Percentiles rank a stretch among this genome's conserved stretches.
phyloP scores from a whole-genome alignment of 2,113 vertebrate genomes.

The Microcebus ravelobensis region DNA sequence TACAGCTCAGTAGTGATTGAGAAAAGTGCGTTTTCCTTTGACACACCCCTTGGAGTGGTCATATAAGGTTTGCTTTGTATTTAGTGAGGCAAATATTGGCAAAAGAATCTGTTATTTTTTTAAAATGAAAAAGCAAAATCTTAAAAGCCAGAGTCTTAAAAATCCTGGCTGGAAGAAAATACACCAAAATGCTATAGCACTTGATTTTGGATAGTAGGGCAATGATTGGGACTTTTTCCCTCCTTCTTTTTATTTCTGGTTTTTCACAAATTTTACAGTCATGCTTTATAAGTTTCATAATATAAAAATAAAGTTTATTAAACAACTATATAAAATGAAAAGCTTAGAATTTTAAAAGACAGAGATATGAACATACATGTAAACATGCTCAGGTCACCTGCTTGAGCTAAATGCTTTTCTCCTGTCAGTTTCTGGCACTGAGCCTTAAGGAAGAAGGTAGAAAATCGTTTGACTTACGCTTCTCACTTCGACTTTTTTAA shows the following conservation, averaged over 20 bases:
- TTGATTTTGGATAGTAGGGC: conserved; percentile 12
- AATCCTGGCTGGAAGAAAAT: conserved; percentile 49
- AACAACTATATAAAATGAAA: background rate
- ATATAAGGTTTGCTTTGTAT: conserved; percentile 66
- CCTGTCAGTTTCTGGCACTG: background rate
- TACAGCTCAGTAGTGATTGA: background rate
- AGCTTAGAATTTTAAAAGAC: conserved; percentile 41
- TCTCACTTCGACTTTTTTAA: conserved; percentile 18
- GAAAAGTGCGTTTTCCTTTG: conserved; percentile 27
- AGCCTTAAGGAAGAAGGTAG: conserved; percentile 2
- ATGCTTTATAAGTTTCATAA: background rate
- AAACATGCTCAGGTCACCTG: background rate
- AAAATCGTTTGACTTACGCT: background rate
- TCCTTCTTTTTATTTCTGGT: background rate
- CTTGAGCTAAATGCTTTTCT: background rate
- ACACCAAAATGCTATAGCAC: background rate
- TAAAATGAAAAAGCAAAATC: background rate
- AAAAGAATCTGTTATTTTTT: background rate
- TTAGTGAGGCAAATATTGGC: conserved; percentile 65
- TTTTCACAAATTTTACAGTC: background rate
- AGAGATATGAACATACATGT: background rate
- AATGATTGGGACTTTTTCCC: background rate
- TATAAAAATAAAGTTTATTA: background rate
- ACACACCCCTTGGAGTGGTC: conserved; percentile 32
- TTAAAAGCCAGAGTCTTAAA: conserved; percentile 56